A percentile compares a stretch with the other conserved stretches of the same genome.
These are phyloP conservation scores for Drosophila virilis DNA, from an alignment of 1,140 invertebrate genomes.

Conservation along the genomic window DNA sequence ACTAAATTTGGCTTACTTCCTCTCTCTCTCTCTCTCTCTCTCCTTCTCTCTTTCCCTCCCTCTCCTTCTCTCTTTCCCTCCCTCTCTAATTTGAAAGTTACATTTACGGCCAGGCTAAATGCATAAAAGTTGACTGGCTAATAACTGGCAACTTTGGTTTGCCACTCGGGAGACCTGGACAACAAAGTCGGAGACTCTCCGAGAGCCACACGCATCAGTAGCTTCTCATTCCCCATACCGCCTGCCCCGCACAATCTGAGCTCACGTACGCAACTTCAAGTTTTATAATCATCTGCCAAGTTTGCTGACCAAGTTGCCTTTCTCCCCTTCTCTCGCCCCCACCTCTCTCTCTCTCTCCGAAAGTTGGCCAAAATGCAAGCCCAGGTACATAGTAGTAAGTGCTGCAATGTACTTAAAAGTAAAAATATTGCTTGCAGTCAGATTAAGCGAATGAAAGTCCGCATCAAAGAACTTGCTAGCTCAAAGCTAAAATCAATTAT, in stretches of 20 bases:
- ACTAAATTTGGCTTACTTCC: conserved; percentile 17
- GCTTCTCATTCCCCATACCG: not conserved
- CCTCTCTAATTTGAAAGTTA: not conserved
- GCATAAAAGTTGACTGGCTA: conserved; percentile 32
- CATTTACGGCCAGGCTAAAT: conserved; percentile 23
- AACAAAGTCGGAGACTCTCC: conserved; percentile 37
- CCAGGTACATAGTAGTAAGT: conserved; percentile 15
- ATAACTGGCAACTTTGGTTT: conserved; percentile 6
- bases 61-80: not conserved
- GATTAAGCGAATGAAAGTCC: not conserved
- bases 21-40: too few relatives aligned
- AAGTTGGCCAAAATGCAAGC: conserved; percentile 27
- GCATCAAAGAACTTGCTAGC: not conserved
- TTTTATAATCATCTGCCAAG: conserved; percentile 40
- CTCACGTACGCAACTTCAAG: conserved; percentile 33
- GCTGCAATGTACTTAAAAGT: not conserved
- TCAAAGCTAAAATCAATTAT: not conserved
- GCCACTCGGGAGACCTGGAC: conserved; percentile 1
- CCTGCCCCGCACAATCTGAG: conserved; percentile 4
- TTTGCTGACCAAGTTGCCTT: conserved; percentile 26
- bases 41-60: too few relatives aligned
- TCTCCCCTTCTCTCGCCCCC: not conserved
- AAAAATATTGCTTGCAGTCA: not conserved
- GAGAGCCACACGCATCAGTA: not conserved
- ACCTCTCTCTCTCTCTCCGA: not conserved